Evolutionary conservation across 2,888 invertebrate species (phyloP), one percentile per base, ranked within the genome.

Genomic region (Miltochrista miniata): DNA sequence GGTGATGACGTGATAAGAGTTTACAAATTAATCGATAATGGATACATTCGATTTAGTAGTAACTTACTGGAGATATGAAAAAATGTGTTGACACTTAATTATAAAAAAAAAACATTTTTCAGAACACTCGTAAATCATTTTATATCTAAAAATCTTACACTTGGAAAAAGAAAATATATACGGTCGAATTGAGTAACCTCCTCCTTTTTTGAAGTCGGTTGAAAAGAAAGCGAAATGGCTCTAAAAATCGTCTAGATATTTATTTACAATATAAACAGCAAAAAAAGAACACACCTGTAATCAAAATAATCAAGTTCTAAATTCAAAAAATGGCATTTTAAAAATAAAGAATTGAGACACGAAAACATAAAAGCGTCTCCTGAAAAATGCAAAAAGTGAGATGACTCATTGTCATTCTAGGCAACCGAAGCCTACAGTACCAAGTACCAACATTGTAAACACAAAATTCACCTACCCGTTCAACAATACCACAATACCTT

Each of bases 21-120:
- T 37, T 48, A 45, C 52, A 52, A 52, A 52, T 52, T 44, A 48
- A 52, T 44, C 47, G 51, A 14, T 45, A 42, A 51, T 45, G 40
- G 45, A 24, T 30, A 24, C 42, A 45, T 44, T 39, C 45, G 40
- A 18, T 48, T 48, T 29, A 38, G 11, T 45, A 39, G 45, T 51
- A 34, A 51, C 43, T 44, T 45, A 41, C 15, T 34, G 46, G 39
- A 44, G 18, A n/a, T n/a, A n/a, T n/a, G n/a, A n/a, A n/a, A n/a
- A n/a, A n/a, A n/a, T n/a, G n/a, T n/a, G n/a, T n/a, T n/a, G 7
- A 1, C 33, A 34, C 34, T 10, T n/a, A n/a, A n/a, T n/a, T n/a
- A n/a, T n/a, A n/a, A n/a, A n/a, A 35, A 35, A 35, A 35, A 35
- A 1, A 8, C 7, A 34, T 12, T 34, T 11, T 7, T 12, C 5